Conservation (phyloP, 2,113 vertebrate genomes). For the Dissostichus mawsoni region DNA sequence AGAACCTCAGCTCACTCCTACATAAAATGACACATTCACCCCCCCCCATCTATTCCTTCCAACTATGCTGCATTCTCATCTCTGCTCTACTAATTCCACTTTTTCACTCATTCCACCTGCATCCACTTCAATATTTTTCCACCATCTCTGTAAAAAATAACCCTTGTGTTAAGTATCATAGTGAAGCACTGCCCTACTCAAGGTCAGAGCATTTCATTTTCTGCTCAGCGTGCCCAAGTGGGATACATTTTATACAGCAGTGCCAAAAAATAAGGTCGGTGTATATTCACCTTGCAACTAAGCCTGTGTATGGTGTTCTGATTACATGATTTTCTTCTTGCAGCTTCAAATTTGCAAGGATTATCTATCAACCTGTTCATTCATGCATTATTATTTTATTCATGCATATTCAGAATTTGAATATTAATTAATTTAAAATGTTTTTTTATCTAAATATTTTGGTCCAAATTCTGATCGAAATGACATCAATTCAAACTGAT, state of each 20-base stretch:
- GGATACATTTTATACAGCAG: neutral
- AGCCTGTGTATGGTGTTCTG: neutral
- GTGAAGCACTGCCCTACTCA: constrained; percentile 16
- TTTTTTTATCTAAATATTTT: no score
- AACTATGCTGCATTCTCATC: neutral
- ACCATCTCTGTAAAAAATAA: neutral
- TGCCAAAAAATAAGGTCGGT: neutral
- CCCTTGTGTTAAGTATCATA: constrained; percentile 1
- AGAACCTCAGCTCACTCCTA: neutral
- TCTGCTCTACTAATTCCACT: neutral
- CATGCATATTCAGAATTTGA: neutral
- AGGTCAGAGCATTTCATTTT: constrained; percentile 28
- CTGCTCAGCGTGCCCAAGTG: neutral
- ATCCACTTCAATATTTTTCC: neutral
- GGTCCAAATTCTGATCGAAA: neutral
- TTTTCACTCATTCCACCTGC: neutral
- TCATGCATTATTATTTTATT: neutral
- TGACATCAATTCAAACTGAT: neutral
- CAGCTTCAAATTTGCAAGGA: neutral
- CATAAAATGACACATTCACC: neutral
- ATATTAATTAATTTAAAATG: no score
- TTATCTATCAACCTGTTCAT: neutral
- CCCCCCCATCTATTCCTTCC: neutral
- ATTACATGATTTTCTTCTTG: neutral
- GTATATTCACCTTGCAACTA: neutral